Base-by-base conservation (phyloP, 2,888 invertebrate species). In the Atethmia centrago region DNA sequence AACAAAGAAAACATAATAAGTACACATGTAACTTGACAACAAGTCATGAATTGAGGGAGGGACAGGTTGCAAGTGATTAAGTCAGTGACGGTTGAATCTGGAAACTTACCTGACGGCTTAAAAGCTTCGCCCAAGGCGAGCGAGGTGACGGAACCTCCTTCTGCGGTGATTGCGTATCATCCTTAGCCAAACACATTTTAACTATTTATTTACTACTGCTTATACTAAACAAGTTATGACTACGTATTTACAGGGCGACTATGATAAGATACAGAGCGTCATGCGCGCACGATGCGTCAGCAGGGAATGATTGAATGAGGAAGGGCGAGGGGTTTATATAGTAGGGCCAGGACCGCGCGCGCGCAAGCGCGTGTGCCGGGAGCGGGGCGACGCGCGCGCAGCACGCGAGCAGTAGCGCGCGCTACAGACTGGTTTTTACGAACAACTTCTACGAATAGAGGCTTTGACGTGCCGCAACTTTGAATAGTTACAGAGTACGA, bases 71-170 rank as follows among this genome's bases (percentile, higher is more conserved):
- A 53, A 55, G 21, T 28, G 25, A 55, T 63, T 53, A 45, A 71
- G 58, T 68, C 40, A 19, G 53, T 25, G n/a, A 40, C 10, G 64
- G 25, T 58, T 70, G 55, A 45, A 75, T 75, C 68, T 67, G 58
- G 72, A 75, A 87, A 89, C 92, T 93, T 96, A 97, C 97, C 97
- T 97, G 97, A 92, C 95, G 94, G 85, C 93, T 96, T 80, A 96
- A 90, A 91, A 96, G 95, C 94, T 97, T 96, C 84, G 96, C 95
- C 96, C 97, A 97, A 73, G 97, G 97, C 74, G 97, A 97, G 79
- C 95, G 96, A 82, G 96, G 96, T 76, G 96, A 93, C 81, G 89
- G 88, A 79, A 90, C 93, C 93, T 95, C 95, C 90, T 94, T 94
- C 87, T 92, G 92, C 87, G 94, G 94, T 78, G 96, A 94, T 87